Percentiles rank a stretch among this genome's conserved stretches.
These are phyloP conservation scores for Amphipoea oculea DNA, from an alignment of 2,888 invertebrate species.

Conservation along the genomic window DNA sequence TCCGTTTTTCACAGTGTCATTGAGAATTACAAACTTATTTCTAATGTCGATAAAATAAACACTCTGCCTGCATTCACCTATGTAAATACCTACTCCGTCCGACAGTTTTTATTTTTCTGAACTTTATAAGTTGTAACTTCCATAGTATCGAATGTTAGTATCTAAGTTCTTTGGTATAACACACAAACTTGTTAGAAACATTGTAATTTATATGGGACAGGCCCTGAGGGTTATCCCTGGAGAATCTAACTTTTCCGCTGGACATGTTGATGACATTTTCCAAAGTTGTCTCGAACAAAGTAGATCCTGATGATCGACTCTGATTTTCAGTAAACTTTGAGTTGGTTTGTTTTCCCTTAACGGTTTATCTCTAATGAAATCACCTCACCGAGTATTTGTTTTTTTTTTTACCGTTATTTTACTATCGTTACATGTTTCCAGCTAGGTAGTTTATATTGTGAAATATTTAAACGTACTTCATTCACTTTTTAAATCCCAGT, in stretches of 20 bases:
- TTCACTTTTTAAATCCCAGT: neutral
- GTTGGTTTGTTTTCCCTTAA: neutral
- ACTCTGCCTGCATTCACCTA: no score
- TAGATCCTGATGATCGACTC: slow-evolving; percentile 13
- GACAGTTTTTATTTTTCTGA: neutral
- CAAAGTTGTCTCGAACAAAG: slow-evolving; percentile 17
- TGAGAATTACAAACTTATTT: neutral
- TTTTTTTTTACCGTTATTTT: neutral
- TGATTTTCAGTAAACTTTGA: slow-evolving; percentile 16
- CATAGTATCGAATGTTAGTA: neutral
- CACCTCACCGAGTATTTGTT: neutral
- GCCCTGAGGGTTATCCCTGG: slow-evolving; percentile 16
- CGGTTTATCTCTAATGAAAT: neutral
- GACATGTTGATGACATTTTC: slow-evolving; percentile 37
- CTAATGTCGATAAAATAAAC: neutral
- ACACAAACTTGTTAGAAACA: slow-evolving; percentile 28
- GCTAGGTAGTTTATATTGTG: neutral
- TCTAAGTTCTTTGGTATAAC: slow-evolving; percentile 1
- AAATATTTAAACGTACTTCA: neutral
- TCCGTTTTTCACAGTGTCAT: neutral
- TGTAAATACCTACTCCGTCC: neutral
- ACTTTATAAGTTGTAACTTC: neutral
- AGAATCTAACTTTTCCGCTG: slow-evolving; percentile 34
- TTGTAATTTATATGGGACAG: slow-evolving; percentile 17
- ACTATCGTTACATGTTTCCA: neutral